phyloP scores from a whole-genome alignment of 2,113 vertebrate genomes.

The Pelusios castaneus region DNA sequence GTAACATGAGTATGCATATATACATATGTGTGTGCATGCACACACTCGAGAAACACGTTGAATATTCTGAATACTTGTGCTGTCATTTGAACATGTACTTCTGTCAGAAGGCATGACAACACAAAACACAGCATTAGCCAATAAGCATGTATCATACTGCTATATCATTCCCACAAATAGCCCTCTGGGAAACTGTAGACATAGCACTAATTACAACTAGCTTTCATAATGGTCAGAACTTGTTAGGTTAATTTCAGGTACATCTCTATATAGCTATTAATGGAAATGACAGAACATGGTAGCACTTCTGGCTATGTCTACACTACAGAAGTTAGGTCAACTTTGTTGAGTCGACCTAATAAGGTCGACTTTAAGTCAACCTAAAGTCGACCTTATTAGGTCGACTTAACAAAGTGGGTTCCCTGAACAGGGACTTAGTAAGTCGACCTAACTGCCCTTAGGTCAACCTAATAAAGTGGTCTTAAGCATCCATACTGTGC shows the following conservation, averaged over 20 bases:
- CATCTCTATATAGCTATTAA: neutral
- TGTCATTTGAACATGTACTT: neutral
- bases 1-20: constrained; percentile 60
- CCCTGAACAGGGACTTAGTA: too few relatives aligned
- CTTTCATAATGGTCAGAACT: neutral
- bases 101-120: neutral
- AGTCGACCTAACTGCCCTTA: too few relatives aligned
- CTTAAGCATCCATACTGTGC: too few relatives aligned
- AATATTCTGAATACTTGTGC: neutral
- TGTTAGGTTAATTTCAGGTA: neutral
- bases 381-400: too few relatives aligned
- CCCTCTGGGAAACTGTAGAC: neutral
- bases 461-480: too few relatives aligned
- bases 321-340: too few relatives aligned
- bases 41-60: neutral
- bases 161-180: neutral
- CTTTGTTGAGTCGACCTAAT: too few relatives aligned
- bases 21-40: neutral
- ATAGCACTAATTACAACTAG: neutral
- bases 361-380: too few relatives aligned
- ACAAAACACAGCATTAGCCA: neutral
- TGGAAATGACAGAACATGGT: neutral
- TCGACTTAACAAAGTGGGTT: too few relatives aligned
- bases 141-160: neutral
- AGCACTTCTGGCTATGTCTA: too few relatives aligned